These are phyloP conservation scores for Drosophila miranda DNA, from an alignment of 1,140 invertebrate species.

Conservation along the genomic window DNA sequence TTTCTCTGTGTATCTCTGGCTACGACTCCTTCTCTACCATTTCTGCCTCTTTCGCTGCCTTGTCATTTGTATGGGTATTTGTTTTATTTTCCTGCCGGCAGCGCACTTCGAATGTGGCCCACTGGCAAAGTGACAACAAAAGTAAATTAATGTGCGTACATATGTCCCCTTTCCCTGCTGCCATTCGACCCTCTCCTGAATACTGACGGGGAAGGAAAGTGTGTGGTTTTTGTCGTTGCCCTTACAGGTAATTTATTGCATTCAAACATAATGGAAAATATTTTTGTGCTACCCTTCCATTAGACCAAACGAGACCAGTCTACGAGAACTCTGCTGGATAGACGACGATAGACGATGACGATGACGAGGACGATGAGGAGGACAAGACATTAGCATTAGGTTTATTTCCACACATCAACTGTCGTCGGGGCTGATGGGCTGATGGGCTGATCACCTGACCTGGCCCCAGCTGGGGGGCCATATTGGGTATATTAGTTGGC, in stretches of 20 bases:
- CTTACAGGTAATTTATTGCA: constrained; percentile 81
- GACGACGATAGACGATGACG: constrained; percentile 16
- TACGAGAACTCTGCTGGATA: no score
- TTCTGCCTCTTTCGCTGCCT: constrained; percentile 43
- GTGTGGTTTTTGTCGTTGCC: constrained; percentile 69
- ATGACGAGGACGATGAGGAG: constrained; percentile 35
- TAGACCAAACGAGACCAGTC: constrained; percentile 23
- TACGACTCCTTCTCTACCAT: constrained; percentile 23
- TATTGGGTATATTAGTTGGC: constrained; percentile 50
- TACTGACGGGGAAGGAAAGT: constrained; percentile 16
- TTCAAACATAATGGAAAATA: constrained; percentile 81
- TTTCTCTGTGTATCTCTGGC: no score
- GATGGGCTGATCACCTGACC: constrained; percentile 67
- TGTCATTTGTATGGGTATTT: constrained; percentile 69
- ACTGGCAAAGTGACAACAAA: constrained; percentile 81
- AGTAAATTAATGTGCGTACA: constrained; percentile 81
- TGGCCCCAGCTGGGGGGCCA: constrained; percentile 9
- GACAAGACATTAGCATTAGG: constrained; percentile 74
- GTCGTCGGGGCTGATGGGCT: constrained; percentile 39
- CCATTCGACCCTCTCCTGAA: constrained; percentile 2
- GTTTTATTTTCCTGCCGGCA: constrained; percentile 76
- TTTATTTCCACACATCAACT: constrained; percentile 77
- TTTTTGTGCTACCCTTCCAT: constrained; percentile 68
- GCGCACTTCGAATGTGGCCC: constrained; percentile 75
- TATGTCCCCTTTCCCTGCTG: constrained; percentile 26